phyloP scores from a whole-genome alignment of 2,888 invertebrate species.

The Calameuta filiformis region DNA sequence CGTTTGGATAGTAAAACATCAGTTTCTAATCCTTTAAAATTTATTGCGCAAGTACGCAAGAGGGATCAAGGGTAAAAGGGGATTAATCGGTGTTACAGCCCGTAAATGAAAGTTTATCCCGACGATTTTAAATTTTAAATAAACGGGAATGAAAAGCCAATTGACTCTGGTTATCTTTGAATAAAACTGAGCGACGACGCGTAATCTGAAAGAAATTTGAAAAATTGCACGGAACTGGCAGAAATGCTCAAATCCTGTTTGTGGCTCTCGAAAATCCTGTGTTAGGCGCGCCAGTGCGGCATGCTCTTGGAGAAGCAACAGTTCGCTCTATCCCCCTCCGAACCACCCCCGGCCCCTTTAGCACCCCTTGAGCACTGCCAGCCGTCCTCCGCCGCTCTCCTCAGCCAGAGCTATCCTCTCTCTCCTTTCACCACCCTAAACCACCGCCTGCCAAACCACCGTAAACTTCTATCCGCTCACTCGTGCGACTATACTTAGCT shows the following conservation, averaged over 20 bases:
- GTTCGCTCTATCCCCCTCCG: constrained; percentile 51
- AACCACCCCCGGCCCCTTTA: constrained; percentile 24
- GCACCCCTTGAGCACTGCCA: constrained; percentile 25
- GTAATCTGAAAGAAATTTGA: not conserved
- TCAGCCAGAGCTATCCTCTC: constrained; percentile 22
- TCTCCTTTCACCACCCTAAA: constrained; percentile 45
- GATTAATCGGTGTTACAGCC: not conserved
- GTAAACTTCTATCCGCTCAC: constrained; percentile 28
- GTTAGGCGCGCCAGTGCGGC: constrained; percentile 36
- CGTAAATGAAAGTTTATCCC: not conserved
- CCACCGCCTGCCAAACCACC: constrained; percentile 42
- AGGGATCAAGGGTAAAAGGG: not conserved
- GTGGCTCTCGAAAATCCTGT: constrained; percentile 49
- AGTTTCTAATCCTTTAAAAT: not conserved
- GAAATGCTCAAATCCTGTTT: constrained; percentile 43
- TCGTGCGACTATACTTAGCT: constrained; percentile 11
- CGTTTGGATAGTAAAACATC: not conserved
- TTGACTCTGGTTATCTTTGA: not conserved
- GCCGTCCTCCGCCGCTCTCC: constrained; percentile 14
- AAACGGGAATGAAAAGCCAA: not conserved
- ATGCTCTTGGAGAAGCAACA: constrained; percentile 60
- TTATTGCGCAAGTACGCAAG: not conserved
- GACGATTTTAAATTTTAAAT: not conserved
- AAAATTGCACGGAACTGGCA: not conserved
- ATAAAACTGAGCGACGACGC: not conserved